Percentiles rank a stretch among this genome's conserved stretches.
Conservation (phyloP, 1,140 invertebrate species). For the Neotoxoptera formosana region DNA sequence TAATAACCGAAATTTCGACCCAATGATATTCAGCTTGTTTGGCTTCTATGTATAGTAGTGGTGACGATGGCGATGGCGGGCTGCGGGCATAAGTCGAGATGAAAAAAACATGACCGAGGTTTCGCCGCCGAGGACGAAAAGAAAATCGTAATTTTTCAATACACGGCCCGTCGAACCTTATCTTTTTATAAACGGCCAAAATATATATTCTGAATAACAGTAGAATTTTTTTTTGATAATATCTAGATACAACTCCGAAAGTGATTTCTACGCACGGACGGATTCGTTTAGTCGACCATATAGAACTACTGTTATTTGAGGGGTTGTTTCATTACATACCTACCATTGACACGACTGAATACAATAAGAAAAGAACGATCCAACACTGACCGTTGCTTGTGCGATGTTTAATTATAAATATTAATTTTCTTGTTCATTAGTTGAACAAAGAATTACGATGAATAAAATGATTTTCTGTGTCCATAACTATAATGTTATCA, state of each 20-base stretch:
- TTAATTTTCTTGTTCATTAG: not conserved
- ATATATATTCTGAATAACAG: not conserved
- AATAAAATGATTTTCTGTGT: not conserved
- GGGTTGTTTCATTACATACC: not conserved
- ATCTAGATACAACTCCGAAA: not conserved
- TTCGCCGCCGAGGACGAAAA: not conserved
- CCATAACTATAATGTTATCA: not conserved
- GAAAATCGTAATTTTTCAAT: not conserved
- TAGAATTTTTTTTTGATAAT: not conserved
- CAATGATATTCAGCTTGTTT: conserved; percentile 37
- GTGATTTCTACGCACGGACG: not conserved
- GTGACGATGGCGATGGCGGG: not conserved
- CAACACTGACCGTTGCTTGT: not conserved
- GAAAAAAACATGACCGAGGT: not conserved
- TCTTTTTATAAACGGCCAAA: not conserved
- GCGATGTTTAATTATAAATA: not conserved
- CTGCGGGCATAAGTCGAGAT: not conserved
- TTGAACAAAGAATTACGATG: not conserved
- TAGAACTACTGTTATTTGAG: not conserved
- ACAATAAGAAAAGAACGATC: not conserved
- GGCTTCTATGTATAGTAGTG: not conserved
- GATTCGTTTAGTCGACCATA: not conserved
- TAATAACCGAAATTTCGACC: conserved; percentile 37
- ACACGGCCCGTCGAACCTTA: not conserved
- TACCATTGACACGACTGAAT: not conserved